A percentile compares a stretch with the other conserved stretches of the same genome.
These are phyloP conservation scores for Cephalopachus bancanus DNA, from an alignment of 2,797 vertebrate genomes.

Conservation along the genomic window DNA sequence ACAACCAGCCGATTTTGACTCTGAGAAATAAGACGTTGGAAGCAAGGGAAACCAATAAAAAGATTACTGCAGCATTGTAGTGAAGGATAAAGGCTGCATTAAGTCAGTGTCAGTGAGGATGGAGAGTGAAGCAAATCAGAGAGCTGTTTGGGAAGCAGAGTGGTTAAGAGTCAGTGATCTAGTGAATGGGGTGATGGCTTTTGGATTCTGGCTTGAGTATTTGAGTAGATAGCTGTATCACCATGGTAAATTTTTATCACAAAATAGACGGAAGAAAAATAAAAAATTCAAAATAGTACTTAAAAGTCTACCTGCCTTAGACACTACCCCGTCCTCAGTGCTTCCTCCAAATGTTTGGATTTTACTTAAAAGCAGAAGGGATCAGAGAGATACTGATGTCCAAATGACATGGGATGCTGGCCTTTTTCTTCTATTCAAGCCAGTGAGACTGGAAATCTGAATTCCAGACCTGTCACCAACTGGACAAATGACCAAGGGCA, in stretches of 20 bases:
- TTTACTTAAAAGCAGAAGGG: not conserved
- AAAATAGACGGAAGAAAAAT: not conserved
- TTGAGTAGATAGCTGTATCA: not conserved
- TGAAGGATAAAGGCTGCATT: not conserved
- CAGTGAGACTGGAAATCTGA: not conserved
- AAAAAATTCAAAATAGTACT: not conserved
- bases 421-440: not conserved
- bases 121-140: not conserved
- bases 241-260: not conserved
- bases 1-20: not conserved
- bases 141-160: not conserved
- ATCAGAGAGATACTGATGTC: not conserved
- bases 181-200: not conserved
- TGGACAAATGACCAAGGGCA: not conserved
- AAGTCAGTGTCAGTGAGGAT: not conserved
- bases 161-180: not conserved
- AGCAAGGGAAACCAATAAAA: not conserved
- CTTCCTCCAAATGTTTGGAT: not conserved
- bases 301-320: not conserved
- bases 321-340: not conserved
- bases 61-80: not conserved
- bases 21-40: not conserved
- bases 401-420: not conserved
- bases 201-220: not conserved
- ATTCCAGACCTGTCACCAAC: not conserved